Base-by-base conservation (phyloP, 2,113 vertebrate genomes). In the Cyprinus carpio region DNA sequence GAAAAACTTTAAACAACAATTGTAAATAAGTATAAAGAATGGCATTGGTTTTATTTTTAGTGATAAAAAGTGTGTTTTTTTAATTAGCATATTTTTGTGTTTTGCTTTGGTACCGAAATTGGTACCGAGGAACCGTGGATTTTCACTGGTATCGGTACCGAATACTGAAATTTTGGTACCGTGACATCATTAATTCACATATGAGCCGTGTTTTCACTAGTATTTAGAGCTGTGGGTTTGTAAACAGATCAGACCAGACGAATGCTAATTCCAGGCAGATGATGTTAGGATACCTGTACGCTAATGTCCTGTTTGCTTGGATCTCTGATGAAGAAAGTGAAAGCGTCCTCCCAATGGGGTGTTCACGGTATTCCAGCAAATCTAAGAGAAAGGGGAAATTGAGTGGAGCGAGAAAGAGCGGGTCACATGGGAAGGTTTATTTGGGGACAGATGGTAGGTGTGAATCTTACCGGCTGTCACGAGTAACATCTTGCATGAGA, bases 311-410 rank as follows among this genome's bases (percentile, higher is more conserved):
- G 94, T 72, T 92, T 94, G n/a, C 43, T 90, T 20, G 96, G 97
- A 90, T 98, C 93, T 49, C 96, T 95, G 84, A 98, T 94, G 89
- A 98, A 98, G 91, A 98, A 98, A 7, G 95, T 96, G 86, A 98
- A 97, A 4, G 97, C 96, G 11, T 96, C 96, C 37, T 96, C 96
- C 96, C 97, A 98, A n/a, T 94, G 86, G 0, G 97, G 97, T n/a
- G 86, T 93, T 89, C 58, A 93, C 86, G 0, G 93, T 96, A 54
- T 91, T 94, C 71, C 94, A 96, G 88, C 95, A 91, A 1, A 95
- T 94, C 97, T 98, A 81, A 40, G 16, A 29, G 0, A 86, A 40
- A 1, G 65, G 79, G 25, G 56, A 25, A 25, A n/a, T n/a, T 74
- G 13, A 74, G 37, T n/a, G 23, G n/a, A 82, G 78, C 49, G 23